phyloP scores from a whole-genome alignment of 2,888 invertebrate genomes.

The Diarsia brunnea region DNA sequence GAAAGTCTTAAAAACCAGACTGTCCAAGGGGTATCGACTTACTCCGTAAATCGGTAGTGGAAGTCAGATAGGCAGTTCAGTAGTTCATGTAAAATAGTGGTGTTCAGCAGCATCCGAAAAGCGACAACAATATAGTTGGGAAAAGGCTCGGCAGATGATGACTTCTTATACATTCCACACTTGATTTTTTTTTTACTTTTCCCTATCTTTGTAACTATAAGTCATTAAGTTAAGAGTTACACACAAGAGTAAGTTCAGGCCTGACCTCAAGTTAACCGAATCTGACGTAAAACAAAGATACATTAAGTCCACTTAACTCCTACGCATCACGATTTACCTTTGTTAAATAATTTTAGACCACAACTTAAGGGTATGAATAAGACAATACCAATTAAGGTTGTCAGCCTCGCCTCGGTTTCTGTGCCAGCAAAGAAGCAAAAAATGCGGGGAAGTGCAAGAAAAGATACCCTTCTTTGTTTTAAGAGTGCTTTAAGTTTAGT shows the following conservation, averaged over 20 bases:
- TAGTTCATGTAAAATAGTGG: too few relatives aligned
- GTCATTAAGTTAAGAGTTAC: conserved; percentile 22
- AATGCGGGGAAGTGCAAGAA: too few relatives aligned
- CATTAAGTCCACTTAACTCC: conserved; percentile 66
- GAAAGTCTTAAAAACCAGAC: background rate
- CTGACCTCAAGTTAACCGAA: conserved; percentile 42
- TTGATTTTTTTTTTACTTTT: background rate
- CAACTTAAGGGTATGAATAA: conserved; percentile 37
- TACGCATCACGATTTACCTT: conserved; percentile 62
- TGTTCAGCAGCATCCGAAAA: too few relatives aligned
- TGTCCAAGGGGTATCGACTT: background rate
- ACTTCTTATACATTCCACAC: too few relatives aligned
- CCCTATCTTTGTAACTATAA: background rate
- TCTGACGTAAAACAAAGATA: conserved; percentile 65
- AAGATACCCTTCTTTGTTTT: too few relatives aligned
- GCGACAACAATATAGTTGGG: too few relatives aligned
- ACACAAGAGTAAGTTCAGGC: conserved; percentile 25
- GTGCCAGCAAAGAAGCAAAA: too few relatives aligned
- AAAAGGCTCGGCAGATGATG: too few relatives aligned
- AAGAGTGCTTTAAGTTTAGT: background rate
- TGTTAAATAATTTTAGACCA: conserved; percentile 59
- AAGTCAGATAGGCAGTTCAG: too few relatives aligned
- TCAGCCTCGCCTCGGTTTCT: too few relatives aligned
- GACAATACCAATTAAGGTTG: background rate
- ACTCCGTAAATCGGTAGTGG: too few relatives aligned